phyloP scores from a whole-genome alignment of 1,140 invertebrate species.

The Euura lappo region DNA sequence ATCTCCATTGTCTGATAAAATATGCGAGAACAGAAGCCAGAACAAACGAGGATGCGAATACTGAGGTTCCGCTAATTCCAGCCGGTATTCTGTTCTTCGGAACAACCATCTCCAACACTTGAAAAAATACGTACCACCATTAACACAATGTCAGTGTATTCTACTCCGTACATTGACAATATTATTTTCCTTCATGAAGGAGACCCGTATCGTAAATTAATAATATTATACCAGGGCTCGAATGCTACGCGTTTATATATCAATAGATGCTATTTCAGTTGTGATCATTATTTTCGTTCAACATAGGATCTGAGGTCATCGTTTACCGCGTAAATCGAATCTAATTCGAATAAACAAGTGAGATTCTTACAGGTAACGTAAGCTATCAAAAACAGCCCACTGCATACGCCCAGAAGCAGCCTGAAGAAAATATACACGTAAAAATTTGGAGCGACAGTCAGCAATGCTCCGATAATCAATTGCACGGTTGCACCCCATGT shows the following conservation, averaged over 20 bases:
- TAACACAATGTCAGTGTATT: constrained; percentile 15
- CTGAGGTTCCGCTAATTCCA: constrained; percentile 80
- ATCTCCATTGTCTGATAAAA: constrained; percentile 76
- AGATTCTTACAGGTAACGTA: constrained; percentile 76
- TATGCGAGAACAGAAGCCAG: constrained; percentile 75
- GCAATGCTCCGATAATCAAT: constrained; percentile 69
- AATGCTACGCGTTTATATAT: neutral
- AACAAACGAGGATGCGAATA: constrained; percentile 79
- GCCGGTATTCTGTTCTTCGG: constrained; percentile 75
- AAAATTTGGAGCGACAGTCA: constrained; percentile 72
- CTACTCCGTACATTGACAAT: neutral
- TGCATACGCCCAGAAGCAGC: constrained; percentile 74
- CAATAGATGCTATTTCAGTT: neutral
- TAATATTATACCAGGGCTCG: neutral
- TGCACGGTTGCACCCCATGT: constrained; percentile 74
- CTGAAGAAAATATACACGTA: constrained; percentile 71
- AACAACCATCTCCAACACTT: constrained; percentile 86
- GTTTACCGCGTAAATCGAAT: neutral
- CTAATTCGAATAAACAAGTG: constrained; percentile 1
- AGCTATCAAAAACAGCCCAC: constrained; percentile 78
- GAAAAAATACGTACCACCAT: constrained; percentile 26
- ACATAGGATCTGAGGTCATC: neutral
- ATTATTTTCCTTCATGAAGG: neutral
- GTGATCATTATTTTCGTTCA: constrained; percentile 12
- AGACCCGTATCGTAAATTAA: neutral